Conservation (phyloP, 2,113 vertebrate species). For the Galeopterus variegatus region DNA sequence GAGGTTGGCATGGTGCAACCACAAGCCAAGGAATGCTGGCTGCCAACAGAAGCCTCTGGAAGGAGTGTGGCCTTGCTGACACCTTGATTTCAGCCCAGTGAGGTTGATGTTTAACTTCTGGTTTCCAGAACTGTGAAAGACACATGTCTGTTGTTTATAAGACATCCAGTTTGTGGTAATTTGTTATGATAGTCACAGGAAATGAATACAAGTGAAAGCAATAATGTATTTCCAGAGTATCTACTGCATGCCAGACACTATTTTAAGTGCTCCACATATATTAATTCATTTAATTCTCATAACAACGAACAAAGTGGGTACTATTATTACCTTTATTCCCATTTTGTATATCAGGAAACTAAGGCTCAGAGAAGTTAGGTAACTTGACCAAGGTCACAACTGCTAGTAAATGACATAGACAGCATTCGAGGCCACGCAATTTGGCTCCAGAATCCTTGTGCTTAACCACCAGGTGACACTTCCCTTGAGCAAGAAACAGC, state of each 20-base stretch:
- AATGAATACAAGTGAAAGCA: not conserved
- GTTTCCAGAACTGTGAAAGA: not conserved
- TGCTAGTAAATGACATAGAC: not conserved
- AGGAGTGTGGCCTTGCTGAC: not conserved
- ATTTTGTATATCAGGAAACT: not conserved
- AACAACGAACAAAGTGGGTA: not conserved
- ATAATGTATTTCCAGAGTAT: not conserved
- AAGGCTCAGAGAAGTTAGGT: not conserved
- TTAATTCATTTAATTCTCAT: not conserved
- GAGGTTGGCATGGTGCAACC: not conserved
- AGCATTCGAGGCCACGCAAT: not conserved
- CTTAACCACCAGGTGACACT: not conserved
- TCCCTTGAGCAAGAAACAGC: not conserved
- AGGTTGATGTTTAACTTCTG: not conserved
- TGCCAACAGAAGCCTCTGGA: not conserved
- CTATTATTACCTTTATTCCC: not conserved
- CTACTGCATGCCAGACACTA: not conserved
- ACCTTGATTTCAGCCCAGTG: not conserved
- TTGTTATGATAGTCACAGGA: not conserved
- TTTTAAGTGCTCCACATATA: not conserved
- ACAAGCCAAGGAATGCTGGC: not conserved
- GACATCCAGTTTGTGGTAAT: not conserved
- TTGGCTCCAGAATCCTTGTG: not conserved
- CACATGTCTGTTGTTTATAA: not conserved
- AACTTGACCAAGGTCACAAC: not conserved